A percentile compares a stretch with the other conserved stretches of the same genome.
Conservation (phyloP, 2,113 vertebrate genomes). For the Tenebrosternarchus preto region DNA sequence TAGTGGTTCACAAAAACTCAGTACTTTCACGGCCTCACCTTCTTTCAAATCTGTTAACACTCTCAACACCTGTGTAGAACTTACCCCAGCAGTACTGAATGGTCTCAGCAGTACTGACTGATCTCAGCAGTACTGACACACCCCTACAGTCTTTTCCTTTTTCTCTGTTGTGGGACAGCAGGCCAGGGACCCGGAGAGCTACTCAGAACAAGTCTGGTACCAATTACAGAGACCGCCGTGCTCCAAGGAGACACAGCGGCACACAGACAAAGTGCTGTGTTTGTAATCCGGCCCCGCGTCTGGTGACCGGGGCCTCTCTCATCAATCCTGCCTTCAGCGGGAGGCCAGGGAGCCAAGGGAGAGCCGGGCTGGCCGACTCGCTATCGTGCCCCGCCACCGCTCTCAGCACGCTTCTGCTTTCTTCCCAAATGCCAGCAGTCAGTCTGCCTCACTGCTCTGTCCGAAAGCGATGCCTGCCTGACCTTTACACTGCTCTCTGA, state of each 20-base stretch:
- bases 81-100: not conserved
- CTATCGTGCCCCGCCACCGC: constrained; percentile 49
- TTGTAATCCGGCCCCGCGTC: constrained; percentile 73
- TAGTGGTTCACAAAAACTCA: no score
- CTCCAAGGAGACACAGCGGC: constrained; percentile 62
- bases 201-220: constrained; percentile 43
- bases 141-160: constrained; percentile 12
- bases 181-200: constrained; percentile 21
- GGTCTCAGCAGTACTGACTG: not conserved
- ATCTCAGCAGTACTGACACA: not conserved
- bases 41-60: no score
- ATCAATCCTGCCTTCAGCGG: constrained; percentile 71
- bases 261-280: constrained; percentile 69
- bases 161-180: constrained; percentile 9
- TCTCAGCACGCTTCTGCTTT: constrained; percentile 51
- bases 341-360: constrained; percentile 57
- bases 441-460: constrained; percentile 28
- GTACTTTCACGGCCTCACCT: no score
- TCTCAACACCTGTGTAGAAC: no score
- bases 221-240: constrained; percentile 66
- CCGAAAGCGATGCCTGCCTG: not conserved
- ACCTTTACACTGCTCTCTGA: constrained; percentile 1
- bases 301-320: constrained; percentile 59
- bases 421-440: constrained; percentile 63
- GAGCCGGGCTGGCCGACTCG: constrained; percentile 47